Conservation (phyloP, 2,797 vertebrate species). For the Ctenochaetus hawaiiensis region DNA sequence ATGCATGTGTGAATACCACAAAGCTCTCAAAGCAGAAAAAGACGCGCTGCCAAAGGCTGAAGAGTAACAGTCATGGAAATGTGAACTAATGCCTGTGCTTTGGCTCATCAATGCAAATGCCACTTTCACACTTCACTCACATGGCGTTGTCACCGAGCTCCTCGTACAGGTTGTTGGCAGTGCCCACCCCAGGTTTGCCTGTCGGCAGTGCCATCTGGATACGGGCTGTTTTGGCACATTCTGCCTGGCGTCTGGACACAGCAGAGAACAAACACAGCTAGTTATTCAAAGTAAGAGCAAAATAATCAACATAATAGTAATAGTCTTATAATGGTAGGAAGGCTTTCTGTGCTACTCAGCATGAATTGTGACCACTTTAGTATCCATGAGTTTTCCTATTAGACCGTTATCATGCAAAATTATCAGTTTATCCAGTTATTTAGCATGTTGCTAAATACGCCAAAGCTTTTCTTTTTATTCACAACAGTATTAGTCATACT, state of each 20-base stretch:
- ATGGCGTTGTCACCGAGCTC: conserved; percentile 96
- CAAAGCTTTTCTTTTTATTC: too few relatives aligned
- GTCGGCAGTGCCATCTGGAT: conserved; percentile 95
- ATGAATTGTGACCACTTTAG: too few relatives aligned
- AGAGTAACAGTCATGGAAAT: conserved; percentile 44
- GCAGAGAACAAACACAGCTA: conserved; percentile 34
- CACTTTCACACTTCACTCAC: conserved; percentile 88
- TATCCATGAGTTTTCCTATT: too few relatives aligned
- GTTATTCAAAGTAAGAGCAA: conserved; percentile 25
- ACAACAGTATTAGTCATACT: too few relatives aligned
- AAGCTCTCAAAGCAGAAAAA: conserved; percentile 25
- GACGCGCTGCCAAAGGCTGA: conserved; percentile 27
- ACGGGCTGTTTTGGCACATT: conserved; percentile 96
- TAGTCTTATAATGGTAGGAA: too few relatives aligned
- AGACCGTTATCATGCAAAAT: too few relatives aligned
- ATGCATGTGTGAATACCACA: conserved; percentile 20
- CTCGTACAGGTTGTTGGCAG: conserved; percentile 94
- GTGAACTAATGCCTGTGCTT: conserved; percentile 40
- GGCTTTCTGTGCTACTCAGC: too few relatives aligned
- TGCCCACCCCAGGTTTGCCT: conserved; percentile 88
- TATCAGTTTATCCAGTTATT: too few relatives aligned
- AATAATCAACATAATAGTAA: not conserved
- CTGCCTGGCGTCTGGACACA: conserved; percentile 91
- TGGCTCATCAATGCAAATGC: conserved; percentile 51
- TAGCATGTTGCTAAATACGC: too few relatives aligned